These are phyloP conservation scores for Sebastes kiyomatsui DNA, from an alignment of 2,797 vertebrate species.

Conservation along the genomic window DNA sequence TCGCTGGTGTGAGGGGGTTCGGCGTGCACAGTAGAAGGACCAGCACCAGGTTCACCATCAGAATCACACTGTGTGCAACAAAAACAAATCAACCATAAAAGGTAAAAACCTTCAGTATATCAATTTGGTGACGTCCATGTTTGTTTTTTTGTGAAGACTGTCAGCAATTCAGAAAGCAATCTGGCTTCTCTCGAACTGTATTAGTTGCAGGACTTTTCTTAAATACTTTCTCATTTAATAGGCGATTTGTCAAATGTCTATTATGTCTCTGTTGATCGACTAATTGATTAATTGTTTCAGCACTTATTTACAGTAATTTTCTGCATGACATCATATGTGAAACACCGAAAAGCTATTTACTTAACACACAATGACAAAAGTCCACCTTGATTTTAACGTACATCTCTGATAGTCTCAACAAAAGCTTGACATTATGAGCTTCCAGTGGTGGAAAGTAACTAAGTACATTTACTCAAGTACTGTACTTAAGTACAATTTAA, in stretches of 20 bases:
- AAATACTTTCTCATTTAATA: background rate
- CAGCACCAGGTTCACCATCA: background rate
- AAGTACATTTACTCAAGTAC: too few relatives aligned
- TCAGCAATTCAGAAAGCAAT: background rate
- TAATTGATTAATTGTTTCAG: background rate
- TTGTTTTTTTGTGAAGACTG: background rate
- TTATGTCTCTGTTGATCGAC: background rate
- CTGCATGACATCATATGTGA: background rate
- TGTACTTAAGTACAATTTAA: too few relatives aligned
- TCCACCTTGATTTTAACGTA: too few relatives aligned
- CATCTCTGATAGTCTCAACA: too few relatives aligned
- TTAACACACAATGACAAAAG: background rate
- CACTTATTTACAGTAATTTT: background rate
- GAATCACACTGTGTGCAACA: slow-evolving; percentile 33
- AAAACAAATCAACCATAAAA: background rate
- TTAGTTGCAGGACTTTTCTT: background rate
- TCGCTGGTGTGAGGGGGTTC: background rate
- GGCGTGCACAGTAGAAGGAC: background rate
- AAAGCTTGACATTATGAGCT: too few relatives aligned
- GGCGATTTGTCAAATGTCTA: background rate
- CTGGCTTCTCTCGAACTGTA: background rate
- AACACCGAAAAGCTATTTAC: background rate
- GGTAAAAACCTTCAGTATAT: background rate
- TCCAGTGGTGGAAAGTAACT: too few relatives aligned
- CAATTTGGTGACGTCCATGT: background rate